Conservation (phyloP, 2,113 vertebrate genomes). For the Coturnix japonica region DNA sequence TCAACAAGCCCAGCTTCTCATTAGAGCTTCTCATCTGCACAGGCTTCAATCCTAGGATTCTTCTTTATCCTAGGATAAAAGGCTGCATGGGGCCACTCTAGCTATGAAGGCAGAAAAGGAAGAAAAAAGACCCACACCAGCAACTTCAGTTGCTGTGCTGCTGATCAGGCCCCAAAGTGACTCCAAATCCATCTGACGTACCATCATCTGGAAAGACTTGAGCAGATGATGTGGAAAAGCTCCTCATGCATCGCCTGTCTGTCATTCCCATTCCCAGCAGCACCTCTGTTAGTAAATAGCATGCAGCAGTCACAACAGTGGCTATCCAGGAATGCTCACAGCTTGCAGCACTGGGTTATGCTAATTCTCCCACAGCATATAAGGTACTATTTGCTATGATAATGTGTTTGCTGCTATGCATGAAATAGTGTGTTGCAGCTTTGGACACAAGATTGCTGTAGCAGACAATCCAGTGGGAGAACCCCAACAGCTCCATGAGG, state of each 20-base stretch:
- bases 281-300: slow-evolving; percentile 68
- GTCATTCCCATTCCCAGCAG: slow-evolving; percentile 76
- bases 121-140: neutral
- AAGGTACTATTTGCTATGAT: neutral
- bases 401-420: neutral
- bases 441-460: neutral
- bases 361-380: neutral
- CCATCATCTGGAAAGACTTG: slow-evolving; percentile 62
- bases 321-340: neutral
- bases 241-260: slow-evolving; percentile 71
- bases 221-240: slow-evolving; percentile 63
- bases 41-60: neutral
- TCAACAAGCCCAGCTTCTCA: neutral
- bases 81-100: neutral
- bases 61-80: neutral
- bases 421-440: neutral
- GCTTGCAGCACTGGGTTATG: neutral
- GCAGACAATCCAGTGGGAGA: neutral
- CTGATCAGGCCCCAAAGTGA: neutral
- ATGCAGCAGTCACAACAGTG: slow-evolving; percentile 65
- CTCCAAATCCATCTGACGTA: slow-evolving; percentile 4
- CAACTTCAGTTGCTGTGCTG: neutral
- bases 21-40: neutral
- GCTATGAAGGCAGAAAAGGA: neutral
- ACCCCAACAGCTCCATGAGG: neutral